These are phyloP conservation scores for Tigriopus californicus DNA, from an alignment of 2,888 invertebrate genomes.

Conservation along the genomic window DNA sequence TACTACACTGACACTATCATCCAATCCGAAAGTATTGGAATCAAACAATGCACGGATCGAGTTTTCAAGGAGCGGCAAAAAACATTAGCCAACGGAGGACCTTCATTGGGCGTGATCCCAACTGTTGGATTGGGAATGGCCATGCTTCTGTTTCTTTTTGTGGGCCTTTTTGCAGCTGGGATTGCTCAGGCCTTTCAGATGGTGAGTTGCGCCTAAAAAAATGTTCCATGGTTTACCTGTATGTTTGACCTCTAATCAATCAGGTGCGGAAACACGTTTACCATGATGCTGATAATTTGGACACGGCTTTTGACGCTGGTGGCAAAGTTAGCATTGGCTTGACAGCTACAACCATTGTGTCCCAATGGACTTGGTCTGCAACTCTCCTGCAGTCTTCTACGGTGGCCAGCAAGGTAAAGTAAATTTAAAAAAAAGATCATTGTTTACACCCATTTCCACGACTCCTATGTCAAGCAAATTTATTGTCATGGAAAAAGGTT, in stretches of 20 bases:
- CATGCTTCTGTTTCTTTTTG: slow-evolving; percentile 3
- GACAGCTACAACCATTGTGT: slow-evolving; percentile 28
- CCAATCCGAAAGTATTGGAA: no score
- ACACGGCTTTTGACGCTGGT: slow-evolving; percentile 28
- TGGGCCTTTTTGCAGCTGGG: slow-evolving; percentile 10
- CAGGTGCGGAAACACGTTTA: slow-evolving; percentile 16
- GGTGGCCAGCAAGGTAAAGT: slow-evolving; percentile 26
- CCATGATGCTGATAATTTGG: slow-evolving; percentile 23
- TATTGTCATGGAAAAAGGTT: no score
- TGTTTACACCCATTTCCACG: no score
- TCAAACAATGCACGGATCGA: no score
- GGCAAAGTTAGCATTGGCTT: slow-evolving; percentile 28
- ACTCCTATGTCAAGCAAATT: no score
- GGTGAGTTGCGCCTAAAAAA: slow-evolving; percentile 6
- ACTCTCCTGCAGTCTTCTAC: slow-evolving; percentile 27
- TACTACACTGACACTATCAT: no score
- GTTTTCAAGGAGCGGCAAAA: no score
- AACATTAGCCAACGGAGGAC: neutral
- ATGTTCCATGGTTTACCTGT: neutral
- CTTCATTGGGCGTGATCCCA: neutral
- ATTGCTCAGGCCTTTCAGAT: slow-evolving; percentile 16
- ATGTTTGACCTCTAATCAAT: neutral
- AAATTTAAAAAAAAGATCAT: no score
- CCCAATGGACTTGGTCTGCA: slow-evolving; percentile 31
- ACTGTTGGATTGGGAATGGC: slow-evolving; percentile 13